Conservation (phyloP, 2,113 vertebrate genomes). For the Psilopsiagon aurifrons region DNA sequence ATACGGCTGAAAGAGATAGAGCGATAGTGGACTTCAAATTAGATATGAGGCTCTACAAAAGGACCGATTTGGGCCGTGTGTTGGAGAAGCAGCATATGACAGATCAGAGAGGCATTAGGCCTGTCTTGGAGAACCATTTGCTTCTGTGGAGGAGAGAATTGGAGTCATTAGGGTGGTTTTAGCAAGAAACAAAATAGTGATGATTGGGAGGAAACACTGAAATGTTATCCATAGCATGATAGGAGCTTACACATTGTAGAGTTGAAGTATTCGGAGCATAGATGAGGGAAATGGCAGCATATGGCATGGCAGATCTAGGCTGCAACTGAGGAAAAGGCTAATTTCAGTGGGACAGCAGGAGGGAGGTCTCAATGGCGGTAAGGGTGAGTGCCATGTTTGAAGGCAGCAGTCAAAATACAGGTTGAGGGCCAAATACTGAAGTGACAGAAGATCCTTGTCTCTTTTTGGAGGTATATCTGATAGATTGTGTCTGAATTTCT, state of each 20-base stretch:
- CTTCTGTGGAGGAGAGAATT: not conserved
- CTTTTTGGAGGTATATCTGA: not conserved
- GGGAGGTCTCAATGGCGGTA: not conserved
- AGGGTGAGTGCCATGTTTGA: not conserved
- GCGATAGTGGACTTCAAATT: constrained; percentile 62
- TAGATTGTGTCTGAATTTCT: not conserved
- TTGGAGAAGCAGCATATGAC: not conserved
- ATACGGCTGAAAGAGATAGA: constrained; percentile 48
- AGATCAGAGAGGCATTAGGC: constrained; percentile 29
- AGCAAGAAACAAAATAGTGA: not conserved
- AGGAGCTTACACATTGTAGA: accelerated
- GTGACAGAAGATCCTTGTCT: not conserved
- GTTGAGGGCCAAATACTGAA: not conserved
- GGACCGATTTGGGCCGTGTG: not conserved
- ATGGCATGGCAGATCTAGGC: not conserved
- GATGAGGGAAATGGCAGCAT: not conserved
- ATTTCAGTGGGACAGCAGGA: not conserved
- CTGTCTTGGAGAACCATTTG: not conserved
- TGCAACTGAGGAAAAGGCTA: not conserved
- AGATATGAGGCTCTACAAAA: constrained; percentile 45
- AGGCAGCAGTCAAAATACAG: not conserved
- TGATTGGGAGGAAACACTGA: not conserved
- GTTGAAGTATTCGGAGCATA: not conserved
- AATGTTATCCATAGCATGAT: not conserved
- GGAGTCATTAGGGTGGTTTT: constrained; percentile 7